These are phyloP conservation scores for Penelope pileata DNA, from an alignment of 2,113 vertebrate genomes.

Conservation along the genomic window DNA sequence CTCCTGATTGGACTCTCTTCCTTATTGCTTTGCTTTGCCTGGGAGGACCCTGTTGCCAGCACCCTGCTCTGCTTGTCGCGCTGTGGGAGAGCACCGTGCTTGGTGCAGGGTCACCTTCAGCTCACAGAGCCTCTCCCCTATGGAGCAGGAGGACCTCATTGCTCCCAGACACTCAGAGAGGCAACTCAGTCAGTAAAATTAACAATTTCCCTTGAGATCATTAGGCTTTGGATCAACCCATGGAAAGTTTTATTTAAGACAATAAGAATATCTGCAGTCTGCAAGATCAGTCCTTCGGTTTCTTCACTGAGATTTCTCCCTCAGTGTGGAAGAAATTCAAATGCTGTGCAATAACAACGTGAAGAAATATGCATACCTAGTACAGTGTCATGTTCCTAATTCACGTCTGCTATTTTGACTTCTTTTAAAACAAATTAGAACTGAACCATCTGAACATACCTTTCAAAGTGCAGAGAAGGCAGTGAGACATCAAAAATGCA, in stretches of 20 bases:
- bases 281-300: not conserved
- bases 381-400: not conserved
- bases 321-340: not conserved
- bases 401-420: not conserved
- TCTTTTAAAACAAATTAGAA: not conserved
- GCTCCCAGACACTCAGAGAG: fast-evolving
- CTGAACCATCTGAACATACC: not conserved
- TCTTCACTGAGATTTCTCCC: not conserved
- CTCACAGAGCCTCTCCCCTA: not conserved
- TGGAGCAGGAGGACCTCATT: not conserved
- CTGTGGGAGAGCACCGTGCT: not conserved
- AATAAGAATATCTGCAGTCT: not conserved
- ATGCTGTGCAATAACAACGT: not conserved
- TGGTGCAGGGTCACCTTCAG: not conserved
- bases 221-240: not conserved
- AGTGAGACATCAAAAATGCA: not conserved
- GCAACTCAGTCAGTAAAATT: not conserved
- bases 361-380: not conserved
- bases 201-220: not conserved
- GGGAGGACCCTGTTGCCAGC: not conserved
- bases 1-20: not conserved
- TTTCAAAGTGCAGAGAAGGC: not conserved
- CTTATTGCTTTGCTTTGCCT: not conserved
- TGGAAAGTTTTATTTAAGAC: not conserved
- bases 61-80: not conserved